Percentiles rank a stretch among this genome's conserved stretches.
phyloP scores from a whole-genome alignment of 30 jellyfish, hydroid and myxozoan genomes.

The Rhopilema esculentum region DNA sequence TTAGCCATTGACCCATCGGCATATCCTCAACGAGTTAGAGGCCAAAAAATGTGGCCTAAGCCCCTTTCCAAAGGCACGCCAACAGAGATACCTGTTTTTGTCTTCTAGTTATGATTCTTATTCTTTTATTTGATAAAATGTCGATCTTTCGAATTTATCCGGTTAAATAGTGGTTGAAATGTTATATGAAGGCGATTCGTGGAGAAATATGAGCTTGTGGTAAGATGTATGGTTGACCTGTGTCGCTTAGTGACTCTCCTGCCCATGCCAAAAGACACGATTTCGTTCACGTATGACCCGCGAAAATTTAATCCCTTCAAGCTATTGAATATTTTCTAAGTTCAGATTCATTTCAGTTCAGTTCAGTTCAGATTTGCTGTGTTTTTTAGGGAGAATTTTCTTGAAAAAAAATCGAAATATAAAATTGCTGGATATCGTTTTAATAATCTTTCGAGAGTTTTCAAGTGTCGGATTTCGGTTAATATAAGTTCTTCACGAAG shows the following conservation, averaged over 20 bases:
- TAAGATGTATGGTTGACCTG: neutral
- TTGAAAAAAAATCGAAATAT: too few species aligned
- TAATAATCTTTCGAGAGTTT: too few species aligned
- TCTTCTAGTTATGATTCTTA: neutral
- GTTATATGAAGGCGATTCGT: neutral
- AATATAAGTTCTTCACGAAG: too few species aligned
- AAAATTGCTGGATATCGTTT: too few species aligned
- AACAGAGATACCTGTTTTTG: neutral
- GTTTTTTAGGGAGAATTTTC: too few species aligned
- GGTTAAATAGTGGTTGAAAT: neutral
- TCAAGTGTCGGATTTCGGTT: too few species aligned
- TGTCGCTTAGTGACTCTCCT: neutral
- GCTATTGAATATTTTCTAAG: too few species aligned
- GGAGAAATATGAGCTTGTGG: neutral
- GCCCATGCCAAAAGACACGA: neutral
- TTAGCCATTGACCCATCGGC: neutral
- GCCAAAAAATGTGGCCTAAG: neutral
- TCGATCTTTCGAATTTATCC: neutral
- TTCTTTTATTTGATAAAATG: too few species aligned
- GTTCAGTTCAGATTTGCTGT: too few species aligned
- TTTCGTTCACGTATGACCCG: neutral
- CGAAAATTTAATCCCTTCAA: too few species aligned
- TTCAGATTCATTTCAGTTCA: too few species aligned
- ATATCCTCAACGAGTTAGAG: neutral
- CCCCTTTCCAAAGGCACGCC: neutral